Evolutionary conservation across 2,797 vertebrate genomes (phyloP).

Genomic region (Coendou prehensilis): DNA sequence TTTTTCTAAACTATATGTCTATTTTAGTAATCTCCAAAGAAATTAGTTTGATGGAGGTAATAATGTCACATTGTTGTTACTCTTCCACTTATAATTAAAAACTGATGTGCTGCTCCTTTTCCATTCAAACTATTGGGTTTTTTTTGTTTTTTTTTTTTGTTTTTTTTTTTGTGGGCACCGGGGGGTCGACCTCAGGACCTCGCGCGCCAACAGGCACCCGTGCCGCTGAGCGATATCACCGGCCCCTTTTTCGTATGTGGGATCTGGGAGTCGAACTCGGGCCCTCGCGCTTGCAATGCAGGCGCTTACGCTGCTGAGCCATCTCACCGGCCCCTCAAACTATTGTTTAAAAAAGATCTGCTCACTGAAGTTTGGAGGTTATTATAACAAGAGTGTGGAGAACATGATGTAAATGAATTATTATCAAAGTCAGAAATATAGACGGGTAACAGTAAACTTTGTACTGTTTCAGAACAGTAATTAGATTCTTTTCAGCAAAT

Average conservation of each 20-base stretch:
- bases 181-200: too few relatives aligned
- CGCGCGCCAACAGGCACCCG: too few relatives aligned
- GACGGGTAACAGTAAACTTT: background rate
- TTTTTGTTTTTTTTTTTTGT: too few relatives aligned
- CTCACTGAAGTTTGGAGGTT: background rate
- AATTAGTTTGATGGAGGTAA: background rate
- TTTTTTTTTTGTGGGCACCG: too few relatives aligned
- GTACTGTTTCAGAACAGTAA: background rate
- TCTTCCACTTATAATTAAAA: background rate
- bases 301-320: too few relatives aligned
- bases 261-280: too few relatives aligned
- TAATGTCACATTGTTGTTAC: background rate
- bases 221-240: too few relatives aligned
- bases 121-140: background rate
- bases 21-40: background rate
- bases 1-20: background rate
- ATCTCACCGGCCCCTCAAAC: too few relatives aligned
- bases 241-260: too few relatives aligned
- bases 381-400: constrained; percentile 23
- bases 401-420: background rate
- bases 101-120: background rate
- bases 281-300: too few relatives aligned
- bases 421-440: constrained; percentile 17
- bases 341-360: background rate
- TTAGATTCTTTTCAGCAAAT: background rate